Conservation (phyloP, 1,140 invertebrate species). For the Dreissena polymorpha region DNA sequence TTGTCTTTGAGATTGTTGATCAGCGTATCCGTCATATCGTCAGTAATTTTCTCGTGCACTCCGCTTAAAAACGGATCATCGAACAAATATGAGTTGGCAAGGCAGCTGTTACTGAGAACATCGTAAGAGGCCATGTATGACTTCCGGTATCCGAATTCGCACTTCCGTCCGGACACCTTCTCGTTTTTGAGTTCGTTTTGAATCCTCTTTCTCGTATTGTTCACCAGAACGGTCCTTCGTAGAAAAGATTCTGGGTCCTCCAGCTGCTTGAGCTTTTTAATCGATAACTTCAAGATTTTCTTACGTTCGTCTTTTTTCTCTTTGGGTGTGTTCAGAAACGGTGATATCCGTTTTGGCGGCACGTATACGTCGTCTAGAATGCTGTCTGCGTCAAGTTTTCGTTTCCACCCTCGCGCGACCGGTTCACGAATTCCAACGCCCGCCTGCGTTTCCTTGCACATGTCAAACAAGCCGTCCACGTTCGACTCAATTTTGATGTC, state of each 20-base stretch:
- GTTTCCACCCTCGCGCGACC: background rate
- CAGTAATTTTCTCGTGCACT: conserved; percentile 57
- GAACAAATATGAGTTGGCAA: conserved; percentile 55
- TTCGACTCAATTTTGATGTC: background rate
- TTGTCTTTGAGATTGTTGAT: conserved; percentile 43
- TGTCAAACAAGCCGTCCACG: background rate
- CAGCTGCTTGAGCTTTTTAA: conserved; percentile 91
- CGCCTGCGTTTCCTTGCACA: background rate
- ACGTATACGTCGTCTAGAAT: background rate
- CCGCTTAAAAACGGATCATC: conserved; percentile 49
- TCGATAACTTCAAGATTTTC: conserved; percentile 90
- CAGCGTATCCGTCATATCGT: conserved; percentile 57
- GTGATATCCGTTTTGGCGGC: conserved; percentile 55
- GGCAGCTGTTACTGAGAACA: conserved; percentile 63
- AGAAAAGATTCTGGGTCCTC: conserved; percentile 93
- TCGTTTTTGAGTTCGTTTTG: conserved; percentile 91
- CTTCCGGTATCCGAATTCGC: background rate
- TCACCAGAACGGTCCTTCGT: conserved; percentile 92
- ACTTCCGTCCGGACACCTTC: conserved; percentile 81
- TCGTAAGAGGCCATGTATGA: conserved; percentile 52
- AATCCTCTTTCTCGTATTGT: conserved; percentile 92
- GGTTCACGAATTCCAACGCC: background rate
- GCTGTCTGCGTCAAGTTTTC: conserved; percentile 8
- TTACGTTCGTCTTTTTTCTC: conserved; percentile 85
- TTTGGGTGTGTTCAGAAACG: conserved; percentile 70